Evolutionary conservation across 2,113 vertebrate species (phyloP).

Genomic region (Ptilorrhoa leucosticta): DNA sequence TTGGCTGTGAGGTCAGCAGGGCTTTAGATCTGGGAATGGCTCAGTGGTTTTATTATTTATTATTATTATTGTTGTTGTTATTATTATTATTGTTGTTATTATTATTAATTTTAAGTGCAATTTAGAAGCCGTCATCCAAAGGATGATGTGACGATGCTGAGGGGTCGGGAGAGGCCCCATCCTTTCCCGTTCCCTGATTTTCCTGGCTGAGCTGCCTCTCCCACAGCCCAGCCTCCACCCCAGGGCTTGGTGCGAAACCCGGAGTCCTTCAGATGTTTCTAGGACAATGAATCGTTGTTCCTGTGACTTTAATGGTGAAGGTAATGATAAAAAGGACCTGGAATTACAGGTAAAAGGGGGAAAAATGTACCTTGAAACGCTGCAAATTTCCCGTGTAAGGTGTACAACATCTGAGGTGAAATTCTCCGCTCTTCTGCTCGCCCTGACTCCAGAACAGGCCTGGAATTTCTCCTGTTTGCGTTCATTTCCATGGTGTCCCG

Average conservation of each 20-base stretch:
- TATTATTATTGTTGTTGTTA: background rate
- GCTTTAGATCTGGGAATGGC: background rate
- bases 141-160: background rate
- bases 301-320: background rate
- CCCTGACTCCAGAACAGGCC: background rate
- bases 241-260: background rate
- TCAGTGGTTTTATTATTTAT: background rate
- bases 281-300: background rate
- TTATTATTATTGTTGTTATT: background rate
- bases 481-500: background rate
- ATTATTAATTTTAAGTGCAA: background rate
- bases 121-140: background rate
- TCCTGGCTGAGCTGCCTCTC: background rate
- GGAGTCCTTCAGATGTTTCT: background rate
- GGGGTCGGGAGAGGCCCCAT: background rate
- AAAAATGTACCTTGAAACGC: background rate
- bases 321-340: background rate
- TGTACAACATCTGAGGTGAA: background rate
- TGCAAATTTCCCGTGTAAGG: fast-evolving
- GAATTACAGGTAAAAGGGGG: background rate
- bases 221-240: background rate
- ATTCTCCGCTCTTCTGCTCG: background rate
- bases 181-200: background rate
- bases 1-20: background rate
- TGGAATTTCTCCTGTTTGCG: background rate